A percentile compares a stretch with the other conserved stretches of the same genome.
These are phyloP conservation scores for Neosalanx taihuensis DNA, from an alignment of 2,797 vertebrate genomes.

Conservation along the genomic window DNA sequence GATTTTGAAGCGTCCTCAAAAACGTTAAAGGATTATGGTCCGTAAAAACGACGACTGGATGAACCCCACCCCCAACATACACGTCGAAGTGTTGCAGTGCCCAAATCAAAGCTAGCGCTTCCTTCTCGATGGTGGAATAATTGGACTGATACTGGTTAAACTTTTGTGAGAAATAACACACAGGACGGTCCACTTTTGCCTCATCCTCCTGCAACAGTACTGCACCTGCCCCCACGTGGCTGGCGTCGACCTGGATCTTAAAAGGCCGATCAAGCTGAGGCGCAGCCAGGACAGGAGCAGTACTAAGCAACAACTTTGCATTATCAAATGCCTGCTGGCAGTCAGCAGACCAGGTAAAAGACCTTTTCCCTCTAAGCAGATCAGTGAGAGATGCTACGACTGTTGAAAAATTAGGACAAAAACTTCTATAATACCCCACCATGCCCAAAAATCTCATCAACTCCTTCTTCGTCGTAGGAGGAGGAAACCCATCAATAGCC, in stretches of 20 bases:
- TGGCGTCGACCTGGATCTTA: background rate
- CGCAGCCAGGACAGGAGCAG: background rate
- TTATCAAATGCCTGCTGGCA: slow-evolving; percentile 2
- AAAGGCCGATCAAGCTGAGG: background rate
- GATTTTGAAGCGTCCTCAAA: background rate
- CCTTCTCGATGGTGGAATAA: slow-evolving; percentile 1
- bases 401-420: background rate
- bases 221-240: background rate
- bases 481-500: background rate
- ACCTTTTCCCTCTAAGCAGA: too few species aligned
- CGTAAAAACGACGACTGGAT: background rate
- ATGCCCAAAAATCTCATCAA: background rate
- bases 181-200: background rate
- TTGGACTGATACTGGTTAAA: background rate
- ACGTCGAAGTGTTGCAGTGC: background rate
- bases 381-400: background rate
- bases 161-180: background rate
- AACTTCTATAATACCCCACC: slow-evolving; percentile 6
- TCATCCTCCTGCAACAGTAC: background rate
- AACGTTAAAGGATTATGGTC: slow-evolving; percentile 10
- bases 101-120: background rate
- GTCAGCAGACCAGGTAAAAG: background rate
- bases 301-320: background rate
- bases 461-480: background rate
- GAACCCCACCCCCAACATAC: background rate